These are phyloP conservation scores for Druon quercuslanigerum DNA, from an alignment of 1,140 invertebrate species.

Conservation along the genomic window DNA sequence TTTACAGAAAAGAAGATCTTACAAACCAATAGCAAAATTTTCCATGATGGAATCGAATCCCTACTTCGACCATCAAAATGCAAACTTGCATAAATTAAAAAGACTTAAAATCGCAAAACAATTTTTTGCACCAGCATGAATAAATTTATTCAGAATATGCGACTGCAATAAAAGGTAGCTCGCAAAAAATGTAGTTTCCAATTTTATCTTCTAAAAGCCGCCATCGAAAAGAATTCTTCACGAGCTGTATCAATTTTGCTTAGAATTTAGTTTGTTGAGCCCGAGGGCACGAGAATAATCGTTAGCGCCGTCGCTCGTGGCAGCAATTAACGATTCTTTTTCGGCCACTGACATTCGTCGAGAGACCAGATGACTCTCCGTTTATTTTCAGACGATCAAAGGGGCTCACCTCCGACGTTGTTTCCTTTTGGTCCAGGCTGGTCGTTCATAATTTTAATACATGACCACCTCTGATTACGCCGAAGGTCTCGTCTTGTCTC, in stretches of 20 bases:
- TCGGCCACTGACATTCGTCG: slow-evolving; percentile 24
- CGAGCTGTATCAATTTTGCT: slow-evolving; percentile 13
- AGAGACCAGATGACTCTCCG: slow-evolving; percentile 5
- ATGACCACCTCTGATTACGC: slow-evolving; percentile 49
- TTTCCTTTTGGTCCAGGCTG: slow-evolving; percentile 15
- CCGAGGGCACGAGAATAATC: slow-evolving; percentile 3
- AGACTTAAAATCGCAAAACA: too few species aligned
- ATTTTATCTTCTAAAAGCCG: slow-evolving; percentile 17
- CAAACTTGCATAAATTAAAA: too few species aligned
- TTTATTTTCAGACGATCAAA: slow-evolving; percentile 31
- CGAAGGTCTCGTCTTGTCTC: slow-evolving; percentile 32
- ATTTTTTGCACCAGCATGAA: background rate
- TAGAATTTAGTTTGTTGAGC: slow-evolving; percentile 1
- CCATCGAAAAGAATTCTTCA: background rate
- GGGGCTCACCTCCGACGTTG: background rate
- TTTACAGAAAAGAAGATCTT: too few species aligned
- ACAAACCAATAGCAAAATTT: too few species aligned
- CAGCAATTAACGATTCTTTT: slow-evolving; percentile 26
- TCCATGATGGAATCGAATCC: too few species aligned
- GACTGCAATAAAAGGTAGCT: background rate
- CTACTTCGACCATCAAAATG: too few species aligned
- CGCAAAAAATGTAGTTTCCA: background rate
- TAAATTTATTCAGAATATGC: background rate
- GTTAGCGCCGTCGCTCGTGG: slow-evolving; percentile 25
- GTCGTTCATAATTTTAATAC: slow-evolving; percentile 56